Base-by-base conservation (phyloP, 2,113 vertebrate genomes). In the Merops nubicus region DNA sequence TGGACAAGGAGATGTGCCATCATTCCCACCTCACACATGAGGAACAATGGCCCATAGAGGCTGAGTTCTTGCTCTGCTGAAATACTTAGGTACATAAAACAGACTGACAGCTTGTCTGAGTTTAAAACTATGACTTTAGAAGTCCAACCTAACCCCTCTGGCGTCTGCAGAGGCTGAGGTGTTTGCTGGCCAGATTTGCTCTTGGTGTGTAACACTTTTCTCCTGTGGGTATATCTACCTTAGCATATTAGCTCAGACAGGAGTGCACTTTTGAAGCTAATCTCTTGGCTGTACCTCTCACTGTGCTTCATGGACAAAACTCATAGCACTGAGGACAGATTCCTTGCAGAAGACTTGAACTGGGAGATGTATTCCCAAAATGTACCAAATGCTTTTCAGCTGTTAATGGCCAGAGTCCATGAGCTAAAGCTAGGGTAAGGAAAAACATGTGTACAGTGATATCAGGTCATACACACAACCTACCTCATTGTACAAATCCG, bases 401-500 rank as follows among this genome's bases (percentile, higher is more conserved):
- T 62, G 15, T 26, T 76, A 36, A 22, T 43, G 19, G 6, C 64
- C 22, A 38, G 34, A 34, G 12, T 59, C 43, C 42, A 29, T 34
- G 29, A 48, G 18, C 80, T 89, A 36, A 86, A 25, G 29, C 3
- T 28, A 34, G 12, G 26, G 9, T 26, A 6, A n/a, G 12, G 13
- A 76, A 20, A 10, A 38, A 23, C 1, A 0, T 21, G 23, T 11
- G 2, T 13, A 5, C 4, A 68, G 22, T 13, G 6, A 25, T 33
- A 54, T 22, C 57, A 67, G 8, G 5, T 54, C 16, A 42, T 72
- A 8, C 38, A n/a, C 15, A n/a, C 8, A 8, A 31, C 22, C 17
- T 51, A 3, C 42, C n/a, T 72, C 34, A 59, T n/a, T 47, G 26
- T 40, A 43, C 16, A 23, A 3, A 53, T 13, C 1, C 1, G 2